phyloP scores from a whole-genome alignment of 2,113 vertebrate species.

The Epinephelus lanceolatus region DNA sequence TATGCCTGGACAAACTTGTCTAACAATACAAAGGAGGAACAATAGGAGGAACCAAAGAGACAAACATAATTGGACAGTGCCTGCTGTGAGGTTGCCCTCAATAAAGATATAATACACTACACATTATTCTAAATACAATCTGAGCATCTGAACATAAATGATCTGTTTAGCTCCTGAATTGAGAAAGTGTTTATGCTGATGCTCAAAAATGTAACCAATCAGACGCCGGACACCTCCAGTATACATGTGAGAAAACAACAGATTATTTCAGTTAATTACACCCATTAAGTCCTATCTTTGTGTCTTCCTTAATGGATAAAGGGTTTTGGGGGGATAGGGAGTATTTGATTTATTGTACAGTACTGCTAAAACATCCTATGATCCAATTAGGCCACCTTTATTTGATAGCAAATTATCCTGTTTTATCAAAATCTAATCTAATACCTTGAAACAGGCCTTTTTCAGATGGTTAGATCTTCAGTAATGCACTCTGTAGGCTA shows the following conservation, averaged over 20 bases:
- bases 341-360: background rate
- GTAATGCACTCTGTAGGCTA: background rate
- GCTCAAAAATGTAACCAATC: background rate
- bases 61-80: background rate
- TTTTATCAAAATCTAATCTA: constrained; percentile 8
- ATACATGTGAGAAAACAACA: background rate
- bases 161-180: no score
- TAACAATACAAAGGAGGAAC: background rate
- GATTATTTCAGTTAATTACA: background rate
- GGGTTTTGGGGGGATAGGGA: background rate
- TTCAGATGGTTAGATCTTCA: constrained; percentile 5
- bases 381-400: background rate
- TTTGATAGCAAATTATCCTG: background rate
- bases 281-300: background rate
- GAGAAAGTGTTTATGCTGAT: background rate
- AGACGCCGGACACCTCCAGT: background rate
- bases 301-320: background rate
- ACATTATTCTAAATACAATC: constrained; percentile 6
- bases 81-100: background rate
- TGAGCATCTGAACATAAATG: background rate
- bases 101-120: background rate
- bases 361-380: background rate
- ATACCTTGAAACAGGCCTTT: background rate
- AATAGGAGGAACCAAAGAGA: background rate
- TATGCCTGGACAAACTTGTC: background rate